A percentile compares a stretch with the other conserved stretches of the same genome.
Evolutionary conservation across 2,113 vertebrate species (phyloP).

Genomic region (Etheostoma cragini): DNA sequence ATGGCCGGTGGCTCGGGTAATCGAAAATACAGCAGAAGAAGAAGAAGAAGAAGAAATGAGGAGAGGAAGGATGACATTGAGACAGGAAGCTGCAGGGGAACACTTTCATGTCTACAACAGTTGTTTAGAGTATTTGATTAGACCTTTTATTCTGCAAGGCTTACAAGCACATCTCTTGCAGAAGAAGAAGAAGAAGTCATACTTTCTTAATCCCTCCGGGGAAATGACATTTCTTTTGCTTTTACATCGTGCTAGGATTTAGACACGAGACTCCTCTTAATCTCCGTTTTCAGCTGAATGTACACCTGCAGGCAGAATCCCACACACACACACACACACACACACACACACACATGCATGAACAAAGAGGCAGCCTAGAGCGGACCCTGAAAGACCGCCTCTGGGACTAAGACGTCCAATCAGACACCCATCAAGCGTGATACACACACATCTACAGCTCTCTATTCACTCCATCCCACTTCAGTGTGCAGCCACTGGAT

Average conservation of each 20-base stretch:
- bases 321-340: background rate
- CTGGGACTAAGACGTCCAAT: constrained; percentile 45
- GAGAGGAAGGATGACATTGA: background rate
- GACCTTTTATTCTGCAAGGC: background rate
- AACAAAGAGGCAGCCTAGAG: constrained; percentile 14
- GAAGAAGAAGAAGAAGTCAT: too few relatives aligned
- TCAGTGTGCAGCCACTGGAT: constrained; percentile 22
- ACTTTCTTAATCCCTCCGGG: too few relatives aligned
- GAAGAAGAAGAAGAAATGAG: background rate
- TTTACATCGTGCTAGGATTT: background rate
- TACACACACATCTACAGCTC: constrained; percentile 13
- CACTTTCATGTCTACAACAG: background rate
- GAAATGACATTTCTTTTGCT: too few relatives aligned
- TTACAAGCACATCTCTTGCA: background rate
- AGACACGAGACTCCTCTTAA: constrained; percentile 1
- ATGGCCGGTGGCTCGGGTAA: constrained; percentile 19
- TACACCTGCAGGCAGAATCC: background rate
- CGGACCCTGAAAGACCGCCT: constrained; percentile 21
- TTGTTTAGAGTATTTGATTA: background rate
- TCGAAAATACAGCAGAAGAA: constrained; percentile 3
- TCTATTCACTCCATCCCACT: constrained; percentile 29
- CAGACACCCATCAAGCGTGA: constrained; percentile 34
- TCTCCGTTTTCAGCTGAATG: background rate
- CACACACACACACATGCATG: background rate
- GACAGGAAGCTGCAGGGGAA: constrained; percentile 5